Percentiles rank a stretch among this genome's conserved stretches.
Conservation (phyloP, 1,140 invertebrate species). For the Battus philenor region DNA sequence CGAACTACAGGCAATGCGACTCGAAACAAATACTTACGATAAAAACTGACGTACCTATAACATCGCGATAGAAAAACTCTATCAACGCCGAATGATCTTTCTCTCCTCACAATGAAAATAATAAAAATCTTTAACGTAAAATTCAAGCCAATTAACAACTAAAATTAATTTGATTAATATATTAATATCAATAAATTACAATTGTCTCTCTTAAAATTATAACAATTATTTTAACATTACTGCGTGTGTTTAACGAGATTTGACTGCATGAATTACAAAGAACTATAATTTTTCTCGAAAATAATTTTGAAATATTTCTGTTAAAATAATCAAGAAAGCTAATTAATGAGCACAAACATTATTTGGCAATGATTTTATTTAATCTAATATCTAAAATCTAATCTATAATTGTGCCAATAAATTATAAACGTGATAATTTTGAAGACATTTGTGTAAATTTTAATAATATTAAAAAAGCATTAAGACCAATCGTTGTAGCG, state of each 20-base stretch:
- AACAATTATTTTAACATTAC: constrained; percentile 16
- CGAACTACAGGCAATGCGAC: constrained; percentile 45
- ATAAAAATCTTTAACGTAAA: constrained; percentile 36
- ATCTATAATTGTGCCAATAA: constrained; percentile 58
- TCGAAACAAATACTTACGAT: constrained; percentile 54
- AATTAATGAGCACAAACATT: constrained; percentile 22
- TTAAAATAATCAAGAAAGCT: too few species aligned
- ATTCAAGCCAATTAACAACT: constrained; percentile 29
- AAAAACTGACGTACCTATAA: constrained; percentile 22
- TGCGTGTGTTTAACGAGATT: constrained; percentile 67
- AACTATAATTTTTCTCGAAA: too few species aligned
- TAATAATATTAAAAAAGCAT: constrained; percentile 47
- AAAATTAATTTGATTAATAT: constrained; percentile 29
- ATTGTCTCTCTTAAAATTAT: constrained; percentile 4
- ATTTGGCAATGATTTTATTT: constrained; percentile 35
- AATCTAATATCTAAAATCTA: constrained; percentile 49
- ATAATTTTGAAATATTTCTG: too few species aligned
- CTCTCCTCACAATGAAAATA: constrained; percentile 49
- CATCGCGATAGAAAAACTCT: constrained; percentile 21
- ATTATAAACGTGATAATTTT: constrained; percentile 56
- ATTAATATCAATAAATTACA: constrained; percentile 9
- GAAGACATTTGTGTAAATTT: constrained; percentile 47
- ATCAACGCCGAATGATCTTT: constrained; percentile 47
- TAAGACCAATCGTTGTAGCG: constrained; percentile 62
- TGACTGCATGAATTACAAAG: constrained; percentile 68